These are phyloP conservation scores for Artemisiospiza belli DNA, from an alignment of 2,113 vertebrate species.

Conservation along the genomic window DNA sequence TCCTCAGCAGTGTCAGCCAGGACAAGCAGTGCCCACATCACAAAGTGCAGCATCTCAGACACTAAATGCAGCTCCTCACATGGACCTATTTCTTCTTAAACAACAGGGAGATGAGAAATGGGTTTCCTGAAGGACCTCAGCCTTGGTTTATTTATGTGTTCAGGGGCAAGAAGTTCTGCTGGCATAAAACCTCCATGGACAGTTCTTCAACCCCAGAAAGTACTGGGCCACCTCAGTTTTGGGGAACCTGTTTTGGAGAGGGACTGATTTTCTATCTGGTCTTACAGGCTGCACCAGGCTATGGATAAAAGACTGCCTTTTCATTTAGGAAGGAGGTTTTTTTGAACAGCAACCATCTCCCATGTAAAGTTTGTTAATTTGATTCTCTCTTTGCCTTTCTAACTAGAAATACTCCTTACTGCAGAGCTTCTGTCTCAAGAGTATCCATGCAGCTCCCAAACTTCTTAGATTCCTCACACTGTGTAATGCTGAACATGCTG, in stretches of 20 bases:
- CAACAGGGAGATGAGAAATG: not conserved
- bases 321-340: not conserved
- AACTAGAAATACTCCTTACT: not conserved
- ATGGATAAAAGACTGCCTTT: not conserved
- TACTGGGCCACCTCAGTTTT: not conserved
- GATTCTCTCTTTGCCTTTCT: not conserved
- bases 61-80: not conserved
- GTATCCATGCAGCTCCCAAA: not conserved
- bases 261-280: not conserved
- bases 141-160: not conserved
- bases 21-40: not conserved
- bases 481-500: fast-evolving
- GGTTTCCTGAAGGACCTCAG: not conserved
- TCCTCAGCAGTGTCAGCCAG: not conserved
- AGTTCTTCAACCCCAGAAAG: not conserved
- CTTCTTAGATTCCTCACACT: not conserved
- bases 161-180: not conserved
- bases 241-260: not conserved
- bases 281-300: not conserved
- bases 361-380: not conserved
- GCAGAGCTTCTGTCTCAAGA: not conserved
- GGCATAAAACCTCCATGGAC: not conserved
- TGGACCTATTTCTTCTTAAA: not conserved
- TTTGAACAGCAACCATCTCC: not conserved
- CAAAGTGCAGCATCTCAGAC: not conserved